Evolutionary conservation across 1,140 invertebrate species (phyloP).

Genomic region (Saxidomus purpurata): DNA sequence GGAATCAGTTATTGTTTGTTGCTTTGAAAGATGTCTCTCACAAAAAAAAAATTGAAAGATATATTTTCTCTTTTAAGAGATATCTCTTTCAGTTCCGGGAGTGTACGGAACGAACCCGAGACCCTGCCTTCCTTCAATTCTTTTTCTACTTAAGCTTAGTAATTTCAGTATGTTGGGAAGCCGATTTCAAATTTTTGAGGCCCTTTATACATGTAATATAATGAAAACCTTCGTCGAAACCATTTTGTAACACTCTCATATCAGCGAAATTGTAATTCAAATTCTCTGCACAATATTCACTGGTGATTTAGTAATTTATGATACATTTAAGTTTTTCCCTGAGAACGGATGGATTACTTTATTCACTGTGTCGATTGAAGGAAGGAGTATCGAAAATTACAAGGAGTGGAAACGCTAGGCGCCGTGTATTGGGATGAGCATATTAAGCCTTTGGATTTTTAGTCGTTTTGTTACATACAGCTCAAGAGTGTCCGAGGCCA

Average conservation of each 20-base stretch:
- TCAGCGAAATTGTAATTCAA: not conserved
- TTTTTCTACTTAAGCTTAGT: conserved; percentile 8
- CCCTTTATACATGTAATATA: too few species aligned
- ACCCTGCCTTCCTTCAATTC: conserved; percentile 38
- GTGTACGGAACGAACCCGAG: conserved; percentile 35
- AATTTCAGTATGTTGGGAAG: not conserved
- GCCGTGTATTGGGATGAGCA: not conserved
- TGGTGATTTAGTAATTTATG: not conserved
- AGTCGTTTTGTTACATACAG: not conserved
- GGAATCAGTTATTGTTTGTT: too few species aligned
- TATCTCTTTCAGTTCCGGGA: too few species aligned
- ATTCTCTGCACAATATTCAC: not conserved
- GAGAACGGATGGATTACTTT: not conserved
- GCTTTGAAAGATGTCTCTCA: too few species aligned
- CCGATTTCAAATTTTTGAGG: conserved; percentile 41
- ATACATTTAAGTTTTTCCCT: not conserved
- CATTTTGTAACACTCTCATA: not conserved
- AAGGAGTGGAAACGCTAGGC: not conserved
- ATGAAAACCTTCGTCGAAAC: conserved; percentile 40
- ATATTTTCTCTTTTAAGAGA: too few species aligned
- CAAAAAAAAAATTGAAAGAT: too few species aligned
- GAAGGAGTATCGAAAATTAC: not conserved
- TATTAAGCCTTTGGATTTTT: not conserved
- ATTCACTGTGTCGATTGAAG: too few species aligned
- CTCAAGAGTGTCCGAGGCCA: not conserved